Percentiles rank a stretch among this genome's conserved stretches.
Evolutionary conservation across 2,888 invertebrate genomes (phyloP).

Genomic region (Hedychridium roseum): DNA sequence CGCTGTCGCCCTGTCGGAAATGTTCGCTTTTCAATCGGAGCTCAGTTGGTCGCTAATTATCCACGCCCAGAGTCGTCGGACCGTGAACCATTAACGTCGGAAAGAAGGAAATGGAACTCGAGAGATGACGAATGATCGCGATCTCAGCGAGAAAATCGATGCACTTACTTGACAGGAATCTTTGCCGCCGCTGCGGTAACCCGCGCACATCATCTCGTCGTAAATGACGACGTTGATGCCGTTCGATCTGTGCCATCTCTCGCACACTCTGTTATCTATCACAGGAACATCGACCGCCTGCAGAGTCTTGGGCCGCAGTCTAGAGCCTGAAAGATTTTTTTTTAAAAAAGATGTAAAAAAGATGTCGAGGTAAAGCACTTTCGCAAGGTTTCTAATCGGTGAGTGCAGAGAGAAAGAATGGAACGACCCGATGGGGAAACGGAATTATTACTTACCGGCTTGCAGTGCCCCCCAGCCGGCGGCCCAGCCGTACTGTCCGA

Average conservation of each 20-base stretch:
- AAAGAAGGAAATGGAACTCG: not conserved
- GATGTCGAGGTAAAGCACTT: too few relatives aligned
- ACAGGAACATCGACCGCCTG: slow-evolving; percentile 94
- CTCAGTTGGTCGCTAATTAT: not conserved
- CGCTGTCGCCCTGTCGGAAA: slow-evolving; percentile 77
- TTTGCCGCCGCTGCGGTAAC: slow-evolving; percentile 87
- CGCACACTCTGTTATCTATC: slow-evolving; percentile 83
- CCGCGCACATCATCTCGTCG: slow-evolving; percentile 95
- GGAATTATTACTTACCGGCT: slow-evolving; percentile 65
- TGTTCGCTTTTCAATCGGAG: not conserved
- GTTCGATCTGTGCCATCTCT: slow-evolving; percentile 75
- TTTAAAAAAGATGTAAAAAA: not conserved
- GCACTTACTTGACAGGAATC: slow-evolving; percentile 74
- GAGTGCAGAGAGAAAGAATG: too few relatives aligned
- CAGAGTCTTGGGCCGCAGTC: slow-evolving; percentile 86
- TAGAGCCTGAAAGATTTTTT: slow-evolving; percentile 73
- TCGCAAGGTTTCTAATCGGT: too few relatives aligned
- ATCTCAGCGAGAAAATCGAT: not conserved
- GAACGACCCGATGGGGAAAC: too few relatives aligned
- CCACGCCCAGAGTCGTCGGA: not conserved
- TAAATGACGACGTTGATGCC: slow-evolving; percentile 91
- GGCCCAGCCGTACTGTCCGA: slow-evolving; percentile 91
- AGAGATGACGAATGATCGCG: not conserved
- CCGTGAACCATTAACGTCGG: slow-evolving; percentile 10
- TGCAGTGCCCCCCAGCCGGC: slow-evolving; percentile 92